phyloP scores from a whole-genome alignment of 1,140 invertebrate species.

The Lepidurus packardi region DNA sequence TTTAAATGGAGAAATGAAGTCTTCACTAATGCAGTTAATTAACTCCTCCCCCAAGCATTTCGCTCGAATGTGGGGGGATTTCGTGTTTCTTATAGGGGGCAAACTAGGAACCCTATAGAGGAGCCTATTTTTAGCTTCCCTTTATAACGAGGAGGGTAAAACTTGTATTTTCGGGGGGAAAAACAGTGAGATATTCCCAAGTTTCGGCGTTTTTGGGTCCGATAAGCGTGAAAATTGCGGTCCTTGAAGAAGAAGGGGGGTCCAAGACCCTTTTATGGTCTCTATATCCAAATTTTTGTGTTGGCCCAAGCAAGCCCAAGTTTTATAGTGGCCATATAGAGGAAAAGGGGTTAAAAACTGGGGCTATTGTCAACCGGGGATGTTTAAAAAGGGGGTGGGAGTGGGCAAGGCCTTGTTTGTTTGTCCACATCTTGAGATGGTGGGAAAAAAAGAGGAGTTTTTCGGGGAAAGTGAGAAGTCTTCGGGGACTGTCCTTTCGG shows the following conservation, averaged over 20 bases:
- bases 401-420: not conserved
- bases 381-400: not conserved
- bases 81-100: no score
- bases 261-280: not conserved
- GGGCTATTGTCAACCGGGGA: not conserved
- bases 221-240: not conserved
- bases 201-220: not conserved
- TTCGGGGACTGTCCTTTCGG: not conserved
- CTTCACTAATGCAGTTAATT: no score
- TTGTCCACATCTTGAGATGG: slow-evolving; percentile 3
- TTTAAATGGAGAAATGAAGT: no score
- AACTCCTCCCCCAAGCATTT: no score
- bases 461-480: not conserved
- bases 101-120: no score
- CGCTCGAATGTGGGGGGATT: no score
- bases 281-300: not conserved
- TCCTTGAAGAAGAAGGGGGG: not conserved
- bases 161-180: no score
- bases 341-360: slow-evolving; percentile 9
- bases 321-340: slow-evolving; percentile 1
- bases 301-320: not conserved
- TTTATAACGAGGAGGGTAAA: no score
- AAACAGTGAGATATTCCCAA: no score
- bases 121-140: no score
- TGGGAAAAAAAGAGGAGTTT: slow-evolving; percentile 5